Evolutionary conservation across 2,113 vertebrate genomes (phyloP).

Genomic region (Garra rufa): DNA sequence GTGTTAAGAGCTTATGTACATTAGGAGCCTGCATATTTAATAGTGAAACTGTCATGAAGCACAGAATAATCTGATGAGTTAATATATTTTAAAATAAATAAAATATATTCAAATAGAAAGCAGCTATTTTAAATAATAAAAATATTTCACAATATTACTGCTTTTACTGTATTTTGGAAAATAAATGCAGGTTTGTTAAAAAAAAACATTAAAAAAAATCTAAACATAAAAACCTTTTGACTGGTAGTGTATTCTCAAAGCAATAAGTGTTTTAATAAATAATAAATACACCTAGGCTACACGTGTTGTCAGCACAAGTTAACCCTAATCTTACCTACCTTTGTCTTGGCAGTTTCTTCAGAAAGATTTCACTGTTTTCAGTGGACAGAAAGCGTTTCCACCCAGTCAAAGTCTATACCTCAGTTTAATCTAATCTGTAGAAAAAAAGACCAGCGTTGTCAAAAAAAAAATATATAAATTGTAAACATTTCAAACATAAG

Average conservation of each 20-base stretch:
- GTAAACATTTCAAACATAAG: background rate
- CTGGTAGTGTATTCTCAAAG: background rate
- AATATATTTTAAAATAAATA: too few species aligned
- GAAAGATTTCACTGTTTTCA: background rate
- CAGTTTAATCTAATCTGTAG: background rate
- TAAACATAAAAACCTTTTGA: too few species aligned
- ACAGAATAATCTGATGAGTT: too few species aligned
- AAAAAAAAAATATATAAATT: background rate
- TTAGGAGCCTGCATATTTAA: too few species aligned
- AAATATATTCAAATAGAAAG: too few species aligned
- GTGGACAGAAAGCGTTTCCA: background rate
- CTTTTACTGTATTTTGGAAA: too few species aligned
- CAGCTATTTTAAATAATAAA: too few species aligned
- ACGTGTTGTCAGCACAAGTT: background rate
- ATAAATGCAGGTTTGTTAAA: too few species aligned
- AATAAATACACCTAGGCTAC: background rate
- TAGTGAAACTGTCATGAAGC: too few species aligned
- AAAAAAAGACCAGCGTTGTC: background rate
- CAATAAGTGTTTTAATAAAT: background rate
- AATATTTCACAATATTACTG: too few species aligned
- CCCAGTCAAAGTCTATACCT: background rate
- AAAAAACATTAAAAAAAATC: too few species aligned
- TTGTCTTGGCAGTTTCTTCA: background rate
- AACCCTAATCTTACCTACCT: background rate
- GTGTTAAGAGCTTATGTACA: too few species aligned